phyloP scores from a whole-genome alignment of 2,797 vertebrate species.

The Fistularia commersonii region DNA sequence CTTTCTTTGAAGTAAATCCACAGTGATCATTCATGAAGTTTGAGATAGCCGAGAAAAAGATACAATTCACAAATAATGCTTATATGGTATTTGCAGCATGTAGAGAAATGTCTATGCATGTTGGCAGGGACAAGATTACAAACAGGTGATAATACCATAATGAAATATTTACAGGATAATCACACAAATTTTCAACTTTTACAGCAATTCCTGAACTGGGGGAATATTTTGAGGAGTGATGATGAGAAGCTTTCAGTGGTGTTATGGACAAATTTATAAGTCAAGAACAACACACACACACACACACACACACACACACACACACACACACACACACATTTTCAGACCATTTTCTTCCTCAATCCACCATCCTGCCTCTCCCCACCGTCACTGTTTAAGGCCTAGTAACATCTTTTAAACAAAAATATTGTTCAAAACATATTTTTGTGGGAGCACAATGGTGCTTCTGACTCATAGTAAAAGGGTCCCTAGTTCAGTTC shows the following conservation, averaged over 20 bases:
- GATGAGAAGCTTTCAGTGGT: no score
- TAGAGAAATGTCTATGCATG: conserved; percentile 16
- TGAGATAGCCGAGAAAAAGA: conserved; percentile 14
- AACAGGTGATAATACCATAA: conserved; percentile 23
- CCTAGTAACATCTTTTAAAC: no score
- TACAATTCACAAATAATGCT: conserved; percentile 13
- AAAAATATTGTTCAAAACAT: no score
- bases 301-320: conserved; percentile 82
- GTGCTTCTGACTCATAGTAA: no score
- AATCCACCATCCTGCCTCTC: no score
- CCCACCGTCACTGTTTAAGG: no score
- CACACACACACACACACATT: no score
- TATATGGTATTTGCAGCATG: conserved; percentile 14
- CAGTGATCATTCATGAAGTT: conserved; percentile 16
- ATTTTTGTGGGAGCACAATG: no score
- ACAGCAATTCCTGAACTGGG: conserved; percentile 52
- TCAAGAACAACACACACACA: conserved; percentile 50
- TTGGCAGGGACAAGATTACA: conserved; percentile 1
- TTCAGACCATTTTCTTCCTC: conserved; percentile 13
- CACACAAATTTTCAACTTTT: conserved; percentile 72
- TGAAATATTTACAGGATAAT: conserved; percentile 74
- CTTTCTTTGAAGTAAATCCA: conserved; percentile 25
- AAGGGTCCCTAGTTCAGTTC: no score
- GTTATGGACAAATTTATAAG: no score
- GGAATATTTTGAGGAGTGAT: conserved; percentile 69